These are phyloP conservation scores for Athalia rosae DNA, from an alignment of 2,888 invertebrate genomes.

Conservation along the genomic window DNA sequence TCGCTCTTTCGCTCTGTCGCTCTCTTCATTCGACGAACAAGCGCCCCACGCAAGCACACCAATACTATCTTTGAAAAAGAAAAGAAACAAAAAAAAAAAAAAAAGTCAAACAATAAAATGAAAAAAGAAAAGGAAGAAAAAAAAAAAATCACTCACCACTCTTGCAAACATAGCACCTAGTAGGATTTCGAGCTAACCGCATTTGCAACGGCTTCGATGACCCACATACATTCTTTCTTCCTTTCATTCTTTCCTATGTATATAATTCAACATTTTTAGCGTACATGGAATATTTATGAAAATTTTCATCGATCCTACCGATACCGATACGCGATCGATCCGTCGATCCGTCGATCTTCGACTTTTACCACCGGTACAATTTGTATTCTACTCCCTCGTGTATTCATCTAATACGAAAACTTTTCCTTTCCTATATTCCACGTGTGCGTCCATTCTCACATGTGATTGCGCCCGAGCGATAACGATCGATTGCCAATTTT, in stretches of 20 bases:
- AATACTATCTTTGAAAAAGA: constrained; percentile 28
- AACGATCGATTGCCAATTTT: too few relatives aligned
- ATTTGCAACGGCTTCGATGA: constrained; percentile 72
- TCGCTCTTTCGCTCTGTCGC: constrained; percentile 21
- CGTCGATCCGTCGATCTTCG: too few relatives aligned
- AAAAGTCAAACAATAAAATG: too few relatives aligned
- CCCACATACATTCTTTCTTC: constrained; percentile 64
- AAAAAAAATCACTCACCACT: constrained; percentile 47
- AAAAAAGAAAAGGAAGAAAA: not conserved
- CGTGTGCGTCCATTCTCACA: too few relatives aligned
- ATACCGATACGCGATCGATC: not conserved
- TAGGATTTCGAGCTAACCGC: constrained; percentile 60
- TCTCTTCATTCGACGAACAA: constrained; percentile 35
- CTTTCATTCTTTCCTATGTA: not conserved
- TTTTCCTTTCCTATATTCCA: too few relatives aligned
- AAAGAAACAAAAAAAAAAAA: too few relatives aligned
- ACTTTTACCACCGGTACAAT: too few relatives aligned
- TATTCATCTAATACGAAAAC: not conserved
- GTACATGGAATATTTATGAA: not conserved
- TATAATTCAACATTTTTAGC: not conserved
- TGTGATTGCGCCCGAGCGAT: too few relatives aligned
- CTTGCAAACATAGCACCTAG: constrained; percentile 52
- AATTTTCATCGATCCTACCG: not conserved
- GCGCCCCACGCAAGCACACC: constrained; percentile 48
- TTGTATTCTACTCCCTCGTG: not conserved